Evolutionary conservation across 2,113 vertebrate species (phyloP).

Genomic region (Tetrax tetrax): DNA sequence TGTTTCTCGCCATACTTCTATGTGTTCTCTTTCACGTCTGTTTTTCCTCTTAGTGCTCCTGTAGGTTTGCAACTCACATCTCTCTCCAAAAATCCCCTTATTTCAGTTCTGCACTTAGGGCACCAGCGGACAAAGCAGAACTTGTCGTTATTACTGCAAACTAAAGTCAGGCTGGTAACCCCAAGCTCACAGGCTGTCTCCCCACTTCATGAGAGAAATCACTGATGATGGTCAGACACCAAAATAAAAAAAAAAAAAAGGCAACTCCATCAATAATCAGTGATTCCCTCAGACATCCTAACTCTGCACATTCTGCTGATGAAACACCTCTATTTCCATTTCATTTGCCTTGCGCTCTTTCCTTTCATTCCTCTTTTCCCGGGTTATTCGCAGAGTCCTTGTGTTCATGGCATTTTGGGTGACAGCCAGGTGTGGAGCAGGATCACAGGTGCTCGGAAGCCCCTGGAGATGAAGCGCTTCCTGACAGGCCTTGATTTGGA

Average conservation of each 20-base stretch:
- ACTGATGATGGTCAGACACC: neutral
- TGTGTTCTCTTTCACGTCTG: neutral
- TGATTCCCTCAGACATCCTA: neutral
- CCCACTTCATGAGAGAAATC: neutral
- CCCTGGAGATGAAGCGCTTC: neutral
- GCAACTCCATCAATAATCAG: neutral
- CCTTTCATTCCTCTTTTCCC: neutral
- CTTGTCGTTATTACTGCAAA: neutral
- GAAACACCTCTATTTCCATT: neutral
- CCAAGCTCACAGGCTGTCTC: accelerated
- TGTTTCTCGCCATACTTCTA: neutral
- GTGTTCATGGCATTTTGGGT: neutral
- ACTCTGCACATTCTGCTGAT: neutral
- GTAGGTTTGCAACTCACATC: neutral
- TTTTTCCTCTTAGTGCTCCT: neutral
- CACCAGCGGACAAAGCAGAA: neutral
- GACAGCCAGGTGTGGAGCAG: neutral
- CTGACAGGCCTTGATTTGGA: neutral
- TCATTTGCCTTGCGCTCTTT: neutral
- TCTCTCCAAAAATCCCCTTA: neutral
- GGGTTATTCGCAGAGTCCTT: neutral
- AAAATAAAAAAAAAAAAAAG: neutral
- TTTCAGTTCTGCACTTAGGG: neutral
- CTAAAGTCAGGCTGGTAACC: neutral
- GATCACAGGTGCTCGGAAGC: neutral